Evolutionary conservation across 2,888 invertebrate species (phyloP).

Genomic region (Balanococcus diminutus): DNA sequence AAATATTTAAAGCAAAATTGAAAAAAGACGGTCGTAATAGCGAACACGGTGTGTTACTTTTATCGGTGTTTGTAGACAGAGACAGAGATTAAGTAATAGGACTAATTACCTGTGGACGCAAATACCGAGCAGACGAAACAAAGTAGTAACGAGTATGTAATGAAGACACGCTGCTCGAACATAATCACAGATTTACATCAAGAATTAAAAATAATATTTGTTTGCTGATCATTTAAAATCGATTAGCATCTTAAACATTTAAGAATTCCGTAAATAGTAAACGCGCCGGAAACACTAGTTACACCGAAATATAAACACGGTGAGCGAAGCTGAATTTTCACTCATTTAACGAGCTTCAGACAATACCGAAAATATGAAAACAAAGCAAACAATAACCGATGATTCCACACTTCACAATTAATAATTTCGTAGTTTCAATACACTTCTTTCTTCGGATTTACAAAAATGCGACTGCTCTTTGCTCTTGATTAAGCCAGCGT

Average conservation of each 20-base stretch:
- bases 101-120: conserved; percentile 6
- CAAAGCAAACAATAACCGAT: not conserved
- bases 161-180: not conserved
- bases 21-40: not conserved
- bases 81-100: not conserved
- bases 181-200: conserved; percentile 42
- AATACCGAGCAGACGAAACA: not conserved
- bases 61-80: not conserved
- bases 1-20: no score
- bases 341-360: not conserved
- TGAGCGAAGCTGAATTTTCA: not conserved
- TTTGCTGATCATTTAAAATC: conserved; percentile 27
- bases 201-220: not conserved
- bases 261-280: conserved; percentile 14
- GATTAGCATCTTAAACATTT: conserved; percentile 35
- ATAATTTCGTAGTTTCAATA: not conserved
- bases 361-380: not conserved
- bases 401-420: not conserved
- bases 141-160: not conserved
- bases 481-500: not conserved
- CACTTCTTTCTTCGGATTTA: conserved; percentile 7
- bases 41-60: not conserved
- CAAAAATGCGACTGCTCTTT: conserved; percentile 18
- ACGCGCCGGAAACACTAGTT: conserved; percentile 35
- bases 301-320: not conserved